phyloP scores from a whole-genome alignment of 35 echinoderm and acorn worm species.

The Heliocidaris erythrogramma region DNA sequence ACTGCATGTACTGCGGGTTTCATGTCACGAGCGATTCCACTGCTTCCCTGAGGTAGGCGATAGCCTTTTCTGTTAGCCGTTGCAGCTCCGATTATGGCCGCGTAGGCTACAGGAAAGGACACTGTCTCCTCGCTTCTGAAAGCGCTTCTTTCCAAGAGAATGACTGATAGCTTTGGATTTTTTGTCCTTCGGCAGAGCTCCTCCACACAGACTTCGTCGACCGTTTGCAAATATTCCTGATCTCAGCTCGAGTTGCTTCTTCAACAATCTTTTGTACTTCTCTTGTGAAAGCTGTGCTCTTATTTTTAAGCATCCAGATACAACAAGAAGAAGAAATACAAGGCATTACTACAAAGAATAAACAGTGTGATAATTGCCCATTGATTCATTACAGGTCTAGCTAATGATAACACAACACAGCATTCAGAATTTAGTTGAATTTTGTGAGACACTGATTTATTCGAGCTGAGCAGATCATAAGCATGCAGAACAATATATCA shows the following conservation, averaged over 20 bases:
- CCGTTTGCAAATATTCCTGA: not conserved
- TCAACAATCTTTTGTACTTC: not conserved
- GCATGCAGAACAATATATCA: too few species aligned
- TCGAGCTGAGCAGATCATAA: too few species aligned
- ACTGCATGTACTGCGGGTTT: not conserved
- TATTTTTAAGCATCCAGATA: not conserved
- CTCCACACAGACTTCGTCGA: constrained; percentile 2
- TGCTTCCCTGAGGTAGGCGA: not conserved
- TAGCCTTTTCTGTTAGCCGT: not conserved
- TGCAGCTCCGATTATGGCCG: not conserved
- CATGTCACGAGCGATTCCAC: not conserved
- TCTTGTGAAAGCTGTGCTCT: not conserved
- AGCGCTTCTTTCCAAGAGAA: constrained; percentile 5
- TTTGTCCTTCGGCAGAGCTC: not conserved
- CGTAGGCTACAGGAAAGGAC: constrained; percentile 16
- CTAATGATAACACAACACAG: too few species aligned
- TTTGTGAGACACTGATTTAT: too few species aligned
- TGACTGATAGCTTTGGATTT: not conserved
- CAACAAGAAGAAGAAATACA: too few species aligned
- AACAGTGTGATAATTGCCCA: too few species aligned
- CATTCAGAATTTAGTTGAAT: too few species aligned
- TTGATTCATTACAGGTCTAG: too few species aligned
- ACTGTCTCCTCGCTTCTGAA: not conserved
- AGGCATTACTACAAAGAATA: too few species aligned
- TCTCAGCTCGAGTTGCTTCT: not conserved